Evolutionary conservation across 2,797 vertebrate genomes (phyloP), one percentile per base, ranked within the genome.

Genomic region (Tolypeutes matacus): DNA sequence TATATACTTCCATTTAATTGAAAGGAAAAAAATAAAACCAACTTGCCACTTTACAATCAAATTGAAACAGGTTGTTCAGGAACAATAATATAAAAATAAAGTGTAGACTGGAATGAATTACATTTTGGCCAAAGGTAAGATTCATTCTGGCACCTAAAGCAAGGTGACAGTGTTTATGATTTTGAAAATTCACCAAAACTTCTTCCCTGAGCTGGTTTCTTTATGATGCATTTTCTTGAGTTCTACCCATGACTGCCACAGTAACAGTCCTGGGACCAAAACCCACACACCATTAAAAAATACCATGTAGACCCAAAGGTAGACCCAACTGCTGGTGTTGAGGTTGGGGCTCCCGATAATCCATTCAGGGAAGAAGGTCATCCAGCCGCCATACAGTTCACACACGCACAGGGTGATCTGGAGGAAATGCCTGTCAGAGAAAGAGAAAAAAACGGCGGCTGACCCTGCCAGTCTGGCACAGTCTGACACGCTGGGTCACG

Each of bases 231-330:
- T 97, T 82, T 94, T 96, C 93, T 83, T 97, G 72, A 99, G 97
- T 75, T 62, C 23, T 18, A 86, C 60, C 99, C 99, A 99, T 1
- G 99, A 99, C 93, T 99, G 98, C 94, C 97, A 97, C 53, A 99
- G 97, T 92, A 99, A 97, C 62, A 99, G 97, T 18, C 89, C 98
- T 0, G 99, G 98, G 20, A 98, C 96, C 72, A 99, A 87, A 64
- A 98, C 98, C 98, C 97, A 98, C 78, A 98, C 29, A 0, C 98
- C 95, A 17, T 98, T 99, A 85, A 99, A 99, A 97, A 99, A 98
- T 10, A 98, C 94, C 94, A 99, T 97, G 96, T 99, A 99, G 81
- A 99, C 96, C 98, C 99, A 99, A 21, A 99, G 96, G 98, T 99
- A 97, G 60, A 99, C 98, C 98, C 98, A 98, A 86, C 94, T 98